Evolutionary conservation across 2,113 vertebrate species (phyloP).

Genomic region (Micromys minutus): DNA sequence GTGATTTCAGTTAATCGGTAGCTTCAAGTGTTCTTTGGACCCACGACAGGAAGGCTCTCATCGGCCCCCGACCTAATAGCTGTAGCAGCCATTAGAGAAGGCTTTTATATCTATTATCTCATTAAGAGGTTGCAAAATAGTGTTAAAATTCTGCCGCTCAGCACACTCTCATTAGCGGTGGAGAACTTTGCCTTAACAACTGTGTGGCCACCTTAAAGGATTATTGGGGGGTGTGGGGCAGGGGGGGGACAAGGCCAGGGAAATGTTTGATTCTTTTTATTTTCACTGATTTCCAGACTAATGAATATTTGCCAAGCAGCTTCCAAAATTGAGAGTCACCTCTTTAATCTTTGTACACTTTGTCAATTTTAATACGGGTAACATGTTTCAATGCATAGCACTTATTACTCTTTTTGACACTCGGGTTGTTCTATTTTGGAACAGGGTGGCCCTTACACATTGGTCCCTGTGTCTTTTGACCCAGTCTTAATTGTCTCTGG

Average conservation of each 20-base stretch:
- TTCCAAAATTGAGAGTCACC: constrained; percentile 18
- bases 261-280: constrained; percentile 24
- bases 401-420: neutral
- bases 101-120: constrained; percentile 48
- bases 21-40: neutral
- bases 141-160: neutral
- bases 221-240: no score
- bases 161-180: neutral
- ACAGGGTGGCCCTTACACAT: neutral
- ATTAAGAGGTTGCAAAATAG: constrained; percentile 47
- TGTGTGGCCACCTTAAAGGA: neutral
- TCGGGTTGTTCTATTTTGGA: constrained; percentile 16
- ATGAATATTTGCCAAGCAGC: neutral
- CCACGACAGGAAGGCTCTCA: neutral
- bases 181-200: constrained; percentile 13
- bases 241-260: neutral
- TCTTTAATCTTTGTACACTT: constrained; percentile 11
- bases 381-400: neutral
- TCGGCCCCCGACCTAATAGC: neutral
- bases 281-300: neutral
- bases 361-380: neutral
- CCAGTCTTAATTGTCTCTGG: neutral
- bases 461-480: neutral
- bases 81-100: constrained; percentile 3
- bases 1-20: neutral